Evolutionary conservation across 2,888 invertebrate species (phyloP), one percentile per base, ranked within the genome.

Genomic region (Meteorus cinctellus): DNA sequence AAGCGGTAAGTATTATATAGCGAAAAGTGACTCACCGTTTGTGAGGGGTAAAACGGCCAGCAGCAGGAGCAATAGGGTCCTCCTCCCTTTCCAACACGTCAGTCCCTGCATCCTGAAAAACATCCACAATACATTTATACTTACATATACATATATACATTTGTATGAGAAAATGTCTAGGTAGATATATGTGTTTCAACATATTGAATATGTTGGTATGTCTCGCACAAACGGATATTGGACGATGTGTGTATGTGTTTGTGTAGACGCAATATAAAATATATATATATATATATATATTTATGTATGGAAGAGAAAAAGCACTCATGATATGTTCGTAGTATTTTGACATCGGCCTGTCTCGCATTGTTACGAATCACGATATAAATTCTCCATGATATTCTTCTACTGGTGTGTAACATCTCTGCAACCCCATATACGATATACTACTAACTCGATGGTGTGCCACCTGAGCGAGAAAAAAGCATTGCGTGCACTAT

Each of bases 21-120:
- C 59, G 48, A 75, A 83, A 79, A 83, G 82, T 86, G 86, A 88
- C 88, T 89, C 85, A 89, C 89, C 89, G 83, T 87, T 86, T 80
- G 85, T 86, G 79, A 84, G 82, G 83, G 86, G 83, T 79, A 82
- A 81, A 75, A 82, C 71, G 80, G 83, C 77, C 79, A 84, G 78
- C 69, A 84, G 77, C 82, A 83, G 82, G 81, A 85, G 84, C 80
- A 83, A 81, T 80, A 84, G 84, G 82, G 81, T 82, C 81, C 83
- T 79, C 81, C 85, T 85, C 86, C 85, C 85, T 85, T 82, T 86
- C 82, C 84, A 83, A 78, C 84, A 82, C 82, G 82, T 80, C 82
- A 79, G 81, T 81, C 83, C 85, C 88, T 84, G 86, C 89, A 88
- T 88, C 86, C 88, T 89, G 87, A 74, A 83, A 80, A 31, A 79